Percentiles rank a stretch among this genome's conserved stretches.
These are phyloP conservation scores for Mythimna pallens DNA, from an alignment of 2,888 invertebrate genomes.

Conservation along the genomic window DNA sequence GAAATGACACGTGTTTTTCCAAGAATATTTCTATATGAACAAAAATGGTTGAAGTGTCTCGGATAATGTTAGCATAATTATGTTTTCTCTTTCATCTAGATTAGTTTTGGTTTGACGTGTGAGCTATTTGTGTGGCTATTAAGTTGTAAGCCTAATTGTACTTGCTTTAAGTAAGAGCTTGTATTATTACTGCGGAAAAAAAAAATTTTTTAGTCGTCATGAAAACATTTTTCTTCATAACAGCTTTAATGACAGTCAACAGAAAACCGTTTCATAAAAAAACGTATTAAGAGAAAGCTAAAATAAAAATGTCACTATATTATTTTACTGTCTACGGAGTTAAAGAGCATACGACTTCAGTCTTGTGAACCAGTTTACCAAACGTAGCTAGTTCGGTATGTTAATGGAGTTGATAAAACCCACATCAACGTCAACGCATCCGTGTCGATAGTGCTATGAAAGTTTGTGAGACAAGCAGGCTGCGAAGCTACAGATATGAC, in stretches of 20 bases:
- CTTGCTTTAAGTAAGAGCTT: neutral
- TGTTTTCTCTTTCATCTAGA: constrained; percentile 25
- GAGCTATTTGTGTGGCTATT: neutral
- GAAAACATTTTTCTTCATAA: neutral
- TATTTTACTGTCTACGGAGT: constrained; percentile 27
- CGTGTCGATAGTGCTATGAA: constrained; percentile 53
- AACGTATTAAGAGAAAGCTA: constrained; percentile 37
- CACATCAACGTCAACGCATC: constrained; percentile 60
- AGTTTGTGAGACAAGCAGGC: constrained; percentile 27
- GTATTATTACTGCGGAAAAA: neutral
- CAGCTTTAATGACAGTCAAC: constrained; percentile 6
- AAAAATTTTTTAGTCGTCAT: neutral
- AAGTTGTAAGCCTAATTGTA: neutral
- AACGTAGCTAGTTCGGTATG: constrained; percentile 61
- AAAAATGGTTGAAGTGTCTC: constrained; percentile 11
- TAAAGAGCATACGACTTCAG: constrained; percentile 43
- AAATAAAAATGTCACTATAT: constrained; percentile 21
- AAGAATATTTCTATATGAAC: constrained; percentile 13
- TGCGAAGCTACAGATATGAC: neutral
- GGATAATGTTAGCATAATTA: neutral
- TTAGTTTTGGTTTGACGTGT: neutral
- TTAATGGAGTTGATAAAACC: constrained; percentile 67
- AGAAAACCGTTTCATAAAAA: constrained; percentile 11
- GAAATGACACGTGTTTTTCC: constrained; percentile 7
- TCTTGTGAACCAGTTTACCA: constrained; percentile 64